Evolutionary conservation across 2,797 vertebrate species (phyloP), one percentile per base, ranked within the genome.

Genomic region (Melanotaenia nigrans): DNA sequence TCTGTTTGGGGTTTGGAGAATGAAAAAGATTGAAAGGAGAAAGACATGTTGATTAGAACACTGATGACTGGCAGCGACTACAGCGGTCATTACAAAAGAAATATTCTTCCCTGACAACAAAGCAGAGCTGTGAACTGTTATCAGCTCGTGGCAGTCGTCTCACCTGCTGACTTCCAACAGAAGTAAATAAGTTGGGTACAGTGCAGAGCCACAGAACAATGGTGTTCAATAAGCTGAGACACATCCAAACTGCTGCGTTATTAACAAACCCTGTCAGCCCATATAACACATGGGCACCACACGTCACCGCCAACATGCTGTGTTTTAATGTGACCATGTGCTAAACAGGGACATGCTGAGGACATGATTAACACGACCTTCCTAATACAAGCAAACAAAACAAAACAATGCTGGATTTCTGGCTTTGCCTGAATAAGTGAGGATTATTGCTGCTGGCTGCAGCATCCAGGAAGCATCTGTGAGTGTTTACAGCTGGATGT

Each of bases 1-100:
- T 99, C 97, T 99, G 94, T 1, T 28, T 28, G 28, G 28, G 28
- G 28, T 28, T 28, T 28, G 28, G 28, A 28, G 28, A 28, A 28
- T 28, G 28, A 28, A 28, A 28, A 28, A 28, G 28, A 28, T 28
- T 28, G 28, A 28, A 28, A 28, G 2, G 24, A 36, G 24, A 30
- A 8, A 61, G 18, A 57, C 0, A 38, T 16, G 60, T 0, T 42
- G 49, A 77, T 57, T 61, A 71, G 60, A 73, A 22, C 1, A 35
- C 0, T 35, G 66, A 28, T 25, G 55, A 30, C 4, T 28, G 28
- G 42, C 25, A 63, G 66, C 68, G 47, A 28, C 28, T 28, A 28
- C 28, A 28, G 3, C 28, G 28, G 28, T 28, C 28, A 28, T 28
- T 28, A 78, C 60, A 55, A 55, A 58, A 38, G 0, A 71, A 49